phyloP scores from a whole-genome alignment of 2,113 vertebrate species.

The Meriones unguiculatus region DNA sequence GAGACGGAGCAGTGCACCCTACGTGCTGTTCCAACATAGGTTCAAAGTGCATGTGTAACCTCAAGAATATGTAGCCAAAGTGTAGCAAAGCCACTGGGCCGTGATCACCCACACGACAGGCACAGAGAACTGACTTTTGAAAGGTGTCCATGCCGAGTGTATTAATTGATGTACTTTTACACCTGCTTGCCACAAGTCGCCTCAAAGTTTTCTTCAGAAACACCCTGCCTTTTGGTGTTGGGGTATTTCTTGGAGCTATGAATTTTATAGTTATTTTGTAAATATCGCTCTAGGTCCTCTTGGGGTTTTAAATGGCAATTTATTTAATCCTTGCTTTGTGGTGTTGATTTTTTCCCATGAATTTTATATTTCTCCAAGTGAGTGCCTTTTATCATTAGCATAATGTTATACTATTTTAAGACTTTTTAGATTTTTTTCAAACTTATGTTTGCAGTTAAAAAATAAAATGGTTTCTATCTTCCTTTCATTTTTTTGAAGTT shows the following conservation, averaged over 20 bases:
- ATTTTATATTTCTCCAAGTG: neutral
- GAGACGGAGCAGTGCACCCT: neutral
- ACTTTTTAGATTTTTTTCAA: neutral
- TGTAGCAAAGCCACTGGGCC: neutral
- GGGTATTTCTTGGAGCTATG: neutral
- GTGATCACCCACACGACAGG: too few relatives aligned
- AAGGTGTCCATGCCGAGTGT: neutral
- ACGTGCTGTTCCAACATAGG: neutral
- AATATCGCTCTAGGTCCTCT: neutral
- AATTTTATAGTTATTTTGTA: conserved; percentile 22
- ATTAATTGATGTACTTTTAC: neutral
- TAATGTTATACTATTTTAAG: neutral
- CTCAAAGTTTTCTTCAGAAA: neutral
- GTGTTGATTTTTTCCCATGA: neutral
- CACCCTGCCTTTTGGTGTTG: neutral
- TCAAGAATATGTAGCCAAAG: neutral
- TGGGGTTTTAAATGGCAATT: neutral
- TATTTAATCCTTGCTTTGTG: neutral
- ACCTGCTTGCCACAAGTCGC: neutral
- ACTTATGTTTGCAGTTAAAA: neutral
- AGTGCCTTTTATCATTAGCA: neutral
- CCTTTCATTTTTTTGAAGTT: neutral
- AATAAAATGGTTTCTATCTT: neutral
- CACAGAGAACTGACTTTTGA: neutral
- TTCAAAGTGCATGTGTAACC: neutral